Evolutionary conservation across 2,113 vertebrate species (phyloP).

Genomic region (Zingel zingel): DNA sequence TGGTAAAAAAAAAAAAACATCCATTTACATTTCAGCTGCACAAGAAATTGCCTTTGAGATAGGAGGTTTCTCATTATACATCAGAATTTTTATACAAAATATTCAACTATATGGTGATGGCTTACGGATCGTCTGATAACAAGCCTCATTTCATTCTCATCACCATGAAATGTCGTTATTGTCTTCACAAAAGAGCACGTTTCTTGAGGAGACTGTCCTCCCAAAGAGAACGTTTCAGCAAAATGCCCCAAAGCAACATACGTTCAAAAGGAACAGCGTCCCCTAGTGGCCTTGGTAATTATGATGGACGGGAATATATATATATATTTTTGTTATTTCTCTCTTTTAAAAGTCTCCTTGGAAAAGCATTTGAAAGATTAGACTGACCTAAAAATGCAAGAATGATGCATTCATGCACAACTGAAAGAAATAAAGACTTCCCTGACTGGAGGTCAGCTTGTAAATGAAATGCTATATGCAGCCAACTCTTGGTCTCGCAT

Average conservation of each 20-base stretch:
- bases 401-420: not conserved
- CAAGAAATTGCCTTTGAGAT: not conserved
- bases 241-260: no score
- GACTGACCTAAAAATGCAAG: not conserved
- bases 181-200: not conserved
- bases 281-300: no score
- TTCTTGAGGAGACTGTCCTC: not conserved
- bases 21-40: constrained; percentile 33
- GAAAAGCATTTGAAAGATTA: not conserved
- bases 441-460: not conserved
- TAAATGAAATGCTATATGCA: no score
- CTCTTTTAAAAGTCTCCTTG: no score
- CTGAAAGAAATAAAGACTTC: not conserved
- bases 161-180: no score
- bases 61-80: not conserved
- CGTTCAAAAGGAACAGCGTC: no score
- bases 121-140: not conserved
- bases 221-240: not conserved
- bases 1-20: not conserved
- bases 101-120: not conserved
- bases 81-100: not conserved
- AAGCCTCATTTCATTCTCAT: not conserved
- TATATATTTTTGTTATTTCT: no score
- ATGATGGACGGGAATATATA: no score
- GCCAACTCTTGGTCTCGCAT: not conserved